Evolutionary conservation across 2,113 vertebrate species (phyloP).

Genomic region (Pygoscelis antarcticus): DNA sequence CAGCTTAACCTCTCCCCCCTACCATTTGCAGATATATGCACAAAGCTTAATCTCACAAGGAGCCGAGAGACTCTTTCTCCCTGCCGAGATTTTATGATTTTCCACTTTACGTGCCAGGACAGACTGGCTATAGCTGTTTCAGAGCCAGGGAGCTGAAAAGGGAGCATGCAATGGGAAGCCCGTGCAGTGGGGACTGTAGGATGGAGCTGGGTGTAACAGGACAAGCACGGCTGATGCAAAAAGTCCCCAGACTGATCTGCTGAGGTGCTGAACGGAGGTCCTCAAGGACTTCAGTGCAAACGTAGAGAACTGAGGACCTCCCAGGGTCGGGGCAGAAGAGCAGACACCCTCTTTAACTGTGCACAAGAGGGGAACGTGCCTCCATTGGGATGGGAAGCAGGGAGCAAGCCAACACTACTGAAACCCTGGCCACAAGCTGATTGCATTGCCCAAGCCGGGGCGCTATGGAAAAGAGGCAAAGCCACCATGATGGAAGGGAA

Average conservation of each 20-base stretch:
- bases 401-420: neutral
- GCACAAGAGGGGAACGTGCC: neutral
- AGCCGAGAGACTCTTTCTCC: neutral
- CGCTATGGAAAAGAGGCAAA: neutral
- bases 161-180: neutral
- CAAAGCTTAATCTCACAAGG: neutral
- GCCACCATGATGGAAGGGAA: fast-evolving
- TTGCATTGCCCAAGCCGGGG: neutral
- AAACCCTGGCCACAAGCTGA: neutral
- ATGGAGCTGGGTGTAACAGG: neutral
- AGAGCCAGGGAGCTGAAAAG: neutral
- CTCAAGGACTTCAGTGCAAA: neutral
- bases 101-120: fast-evolving
- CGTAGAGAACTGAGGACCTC: neutral
- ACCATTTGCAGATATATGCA: neutral
- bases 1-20: slow-evolving; percentile 30
- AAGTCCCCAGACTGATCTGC: neutral
- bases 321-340: fast-evolving
- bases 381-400: neutral
- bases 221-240: fast-evolving
- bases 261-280: neutral
- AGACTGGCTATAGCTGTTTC: fast-evolving
- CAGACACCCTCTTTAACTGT: neutral
- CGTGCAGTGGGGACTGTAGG: fast-evolving
- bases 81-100: neutral